phyloP scores from a whole-genome alignment of 2,113 vertebrate species.

The Sturnus vulgaris region DNA sequence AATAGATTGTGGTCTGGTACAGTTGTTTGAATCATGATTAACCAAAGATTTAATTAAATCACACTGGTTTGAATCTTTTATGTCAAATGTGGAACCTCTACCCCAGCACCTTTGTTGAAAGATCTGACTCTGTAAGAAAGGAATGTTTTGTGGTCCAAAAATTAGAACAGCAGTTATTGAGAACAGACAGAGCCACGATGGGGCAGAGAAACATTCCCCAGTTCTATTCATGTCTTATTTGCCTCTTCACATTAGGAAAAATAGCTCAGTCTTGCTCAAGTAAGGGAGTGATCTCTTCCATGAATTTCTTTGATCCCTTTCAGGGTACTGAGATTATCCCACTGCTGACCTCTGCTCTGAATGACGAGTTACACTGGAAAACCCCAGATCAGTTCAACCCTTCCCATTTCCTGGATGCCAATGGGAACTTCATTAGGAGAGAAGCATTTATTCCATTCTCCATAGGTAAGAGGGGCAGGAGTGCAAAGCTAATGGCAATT shows the following conservation, averaged over 20 bases:
- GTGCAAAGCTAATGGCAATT: not conserved
- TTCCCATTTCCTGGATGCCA: constrained; percentile 70
- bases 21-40: not conserved
- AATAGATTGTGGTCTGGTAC: not conserved
- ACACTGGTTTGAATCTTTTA: not conserved
- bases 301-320: not conserved
- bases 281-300: not conserved
- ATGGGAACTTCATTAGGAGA: constrained; percentile 67
- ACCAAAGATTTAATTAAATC: not conserved
- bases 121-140: not conserved
- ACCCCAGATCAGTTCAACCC: constrained; percentile 69
- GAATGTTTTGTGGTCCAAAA: not conserved
- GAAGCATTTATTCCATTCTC: constrained; percentile 78
- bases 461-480: constrained; percentile 53
- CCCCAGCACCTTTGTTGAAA: not conserved
- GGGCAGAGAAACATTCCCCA: not conserved
- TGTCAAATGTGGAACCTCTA: not conserved
- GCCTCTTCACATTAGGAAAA: not conserved
- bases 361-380: constrained; percentile 73
- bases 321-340: constrained; percentile 73
- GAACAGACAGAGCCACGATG: not conserved
- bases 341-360: constrained; percentile 68
- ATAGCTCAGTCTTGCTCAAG: not conserved
- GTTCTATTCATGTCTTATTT: not conserved
- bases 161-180: not conserved